Evolutionary conservation across 2,888 invertebrate species (phyloP).

Genomic region (Melanostoma scalare): DNA sequence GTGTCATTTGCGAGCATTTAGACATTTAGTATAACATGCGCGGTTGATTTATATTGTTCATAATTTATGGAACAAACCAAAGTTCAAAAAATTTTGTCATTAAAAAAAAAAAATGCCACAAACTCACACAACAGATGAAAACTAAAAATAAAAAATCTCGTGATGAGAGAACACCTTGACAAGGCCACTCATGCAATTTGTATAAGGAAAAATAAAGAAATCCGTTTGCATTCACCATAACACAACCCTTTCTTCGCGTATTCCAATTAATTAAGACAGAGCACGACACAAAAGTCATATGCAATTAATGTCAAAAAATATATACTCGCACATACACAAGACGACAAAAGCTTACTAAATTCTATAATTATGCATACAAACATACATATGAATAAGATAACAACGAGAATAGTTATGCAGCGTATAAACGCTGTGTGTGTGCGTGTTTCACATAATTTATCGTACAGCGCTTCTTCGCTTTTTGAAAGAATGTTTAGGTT

Average conservation of each 20-base stretch:
- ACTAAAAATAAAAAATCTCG: conserved; percentile 38
- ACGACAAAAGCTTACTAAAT: conserved; percentile 8
- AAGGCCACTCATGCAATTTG: conserved; percentile 35
- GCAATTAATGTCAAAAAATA: conserved; percentile 60
- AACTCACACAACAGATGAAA: conserved; percentile 12
- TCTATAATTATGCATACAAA: conserved; percentile 29
- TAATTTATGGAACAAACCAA: conserved; percentile 16
- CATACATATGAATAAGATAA: background rate
- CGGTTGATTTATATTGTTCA: conserved; percentile 18
- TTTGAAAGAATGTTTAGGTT: background rate
- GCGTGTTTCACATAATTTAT: conserved; percentile 7
- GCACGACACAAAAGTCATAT: conserved; percentile 61
- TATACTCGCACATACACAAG: conserved; percentile 15
- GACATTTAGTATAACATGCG: too few species aligned
- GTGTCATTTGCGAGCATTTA: too few species aligned
- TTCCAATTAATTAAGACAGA: conserved; percentile 53
- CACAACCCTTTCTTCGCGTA: conserved; percentile 1
- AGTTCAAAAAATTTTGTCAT: conserved; percentile 21
- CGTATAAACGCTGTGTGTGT: too few species aligned
- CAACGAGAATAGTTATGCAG: too few species aligned
- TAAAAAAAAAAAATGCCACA: conserved; percentile 17
- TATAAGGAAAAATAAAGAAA: background rate
- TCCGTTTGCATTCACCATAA: conserved; percentile 43
- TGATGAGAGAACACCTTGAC: conserved; percentile 28
- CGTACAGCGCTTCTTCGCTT: background rate